Percentiles rank a stretch among this genome's conserved stretches.
These are phyloP conservation scores for Muschampia plurimacula DNA, from an alignment of 2,888 invertebrate species.

Conservation along the genomic window DNA sequence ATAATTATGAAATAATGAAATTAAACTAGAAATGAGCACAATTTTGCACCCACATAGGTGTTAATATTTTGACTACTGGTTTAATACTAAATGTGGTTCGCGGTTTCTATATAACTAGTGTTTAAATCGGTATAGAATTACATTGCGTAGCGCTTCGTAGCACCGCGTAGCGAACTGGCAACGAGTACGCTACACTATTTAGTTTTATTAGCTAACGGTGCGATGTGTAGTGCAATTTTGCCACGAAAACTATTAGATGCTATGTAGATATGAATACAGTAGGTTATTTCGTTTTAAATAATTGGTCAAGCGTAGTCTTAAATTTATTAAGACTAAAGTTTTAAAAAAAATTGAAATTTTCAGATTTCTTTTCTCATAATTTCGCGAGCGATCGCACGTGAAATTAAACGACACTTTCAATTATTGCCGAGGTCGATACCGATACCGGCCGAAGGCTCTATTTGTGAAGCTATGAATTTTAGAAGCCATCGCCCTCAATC, in stretches of 20 bases:
- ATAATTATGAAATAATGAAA: conserved; percentile 33
- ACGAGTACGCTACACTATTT: conserved; percentile 25
- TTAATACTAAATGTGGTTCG: conserved; percentile 38
- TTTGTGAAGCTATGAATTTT: conserved; percentile 68
- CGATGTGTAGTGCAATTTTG: neutral
- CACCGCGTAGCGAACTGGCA: conserved; percentile 26
- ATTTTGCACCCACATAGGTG: conserved; percentile 25
- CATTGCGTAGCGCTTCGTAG: conserved; percentile 10
- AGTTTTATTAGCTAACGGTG: neutral
- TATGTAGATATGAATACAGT: neutral
- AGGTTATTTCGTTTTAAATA: no score
- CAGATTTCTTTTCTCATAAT: conserved; percentile 22
- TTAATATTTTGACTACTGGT: conserved; percentile 31
- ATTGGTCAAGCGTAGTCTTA: neutral
- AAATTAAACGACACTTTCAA: conserved; percentile 56
- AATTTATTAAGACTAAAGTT: neutral
- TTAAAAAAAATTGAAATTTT: neutral
- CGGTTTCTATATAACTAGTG: conserved; percentile 39
- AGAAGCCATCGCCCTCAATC: conserved; percentile 68
- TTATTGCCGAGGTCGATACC: conserved; percentile 53
- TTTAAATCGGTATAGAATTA: conserved; percentile 14
- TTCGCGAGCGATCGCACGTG: conserved; percentile 33
- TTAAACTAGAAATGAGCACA: conserved; percentile 22
- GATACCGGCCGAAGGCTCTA: conserved; percentile 47
- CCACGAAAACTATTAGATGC: neutral